Base-by-base conservation (phyloP, 2,113 vertebrate genomes). In the Pseudonaja textilis region DNA sequence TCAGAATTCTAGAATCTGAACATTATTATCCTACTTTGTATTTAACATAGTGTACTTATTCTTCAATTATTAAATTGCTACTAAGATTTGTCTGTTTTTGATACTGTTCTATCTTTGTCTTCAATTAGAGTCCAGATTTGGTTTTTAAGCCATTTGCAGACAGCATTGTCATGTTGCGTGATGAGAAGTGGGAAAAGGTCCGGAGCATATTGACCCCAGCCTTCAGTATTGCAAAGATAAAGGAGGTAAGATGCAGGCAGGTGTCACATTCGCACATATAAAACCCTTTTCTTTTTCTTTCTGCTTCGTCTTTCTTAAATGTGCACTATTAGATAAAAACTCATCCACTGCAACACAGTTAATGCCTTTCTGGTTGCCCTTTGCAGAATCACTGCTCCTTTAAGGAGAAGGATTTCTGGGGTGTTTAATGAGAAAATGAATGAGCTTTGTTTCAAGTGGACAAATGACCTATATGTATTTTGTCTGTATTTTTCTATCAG, bases 111-210 rank as follows among this genome's bases (percentile, higher is more conserved):
- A 87, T 25, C 88, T 89, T 34, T 96, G 56, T 1, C 95, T 95
- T 56, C 39, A 91, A 89, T 74, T 96, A 98, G 98, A 95, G 95
- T 0, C 96, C 87, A 0, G 97, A 69, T 64, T 95, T 97, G 97
- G 85, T 97, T 92, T 97, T 97, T 90, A 98, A 99, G 93, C 98
- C 98, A 0, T 96, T 99, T 95, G 96, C 96, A 1, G 97, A 99
- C 96, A 99, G 98, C 95, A 95, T 99, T 91, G 96, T 99, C 93
- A 96, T 98, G 95, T 95, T 99, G 94, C 98, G 97, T 55, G 98
- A 98, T 90, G 98, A 98, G 74, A 97, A 96, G 90, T 99, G 99
- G 99, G 98, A 98, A 96, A 96, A 97, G n/a, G 98, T 99, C 89
- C 97, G 98, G 91, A 97, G 97, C 42, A 91, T 98, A 88, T 97